Evolutionary conservation across 2,888 invertebrate genomes (phyloP), one percentile per base, ranked within the genome.

Genomic region (Actias luna): DNA sequence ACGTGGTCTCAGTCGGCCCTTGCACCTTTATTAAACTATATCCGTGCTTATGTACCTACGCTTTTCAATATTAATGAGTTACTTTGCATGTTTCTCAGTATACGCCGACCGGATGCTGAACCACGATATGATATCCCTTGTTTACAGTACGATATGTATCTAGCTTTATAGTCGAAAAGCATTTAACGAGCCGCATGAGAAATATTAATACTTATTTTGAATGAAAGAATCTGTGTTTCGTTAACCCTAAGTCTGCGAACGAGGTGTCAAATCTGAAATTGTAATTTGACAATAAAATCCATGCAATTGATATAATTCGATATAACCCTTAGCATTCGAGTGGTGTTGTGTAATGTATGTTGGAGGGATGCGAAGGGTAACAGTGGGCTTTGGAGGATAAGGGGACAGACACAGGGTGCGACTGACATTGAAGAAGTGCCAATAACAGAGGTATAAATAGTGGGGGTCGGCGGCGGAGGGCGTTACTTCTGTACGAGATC

Each of bases 401-500:
- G 82, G 87, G 88, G 84, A 83, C 79, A 82, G 79, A 79, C 85
- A 76, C 89, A 89, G 93, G 93, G 92, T 93, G 93, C 92, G 92
- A 80, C 87, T 93, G 93, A 93, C 93, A 93, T 91, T 93, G 93
- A 93, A 93, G 93, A 92, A 93, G 93, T 93, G 93, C 89, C 93
- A 92, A 93, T 93, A 93, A 93, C 90, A 83, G 89, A 85, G 91
- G 92, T 89, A 93, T 92, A 93, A 93, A 92, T 90, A 90, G 92
- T 83, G 79, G 85, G 89, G 91, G 89, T 85, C 86, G 85, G 79
- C 80, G 80, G 79, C 81, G 77, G 83, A 88, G 89, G 92, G 89
- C 90, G 90, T 92, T 89, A 90, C 89, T 84, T 83, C 76, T 82
- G 84, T 85, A 93, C 93, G 93, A 92, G 92, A 91, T 85, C 89